Evolutionary conservation across 1,140 invertebrate species (phyloP).

Genomic region (Kradibia gibbosae): DNA sequence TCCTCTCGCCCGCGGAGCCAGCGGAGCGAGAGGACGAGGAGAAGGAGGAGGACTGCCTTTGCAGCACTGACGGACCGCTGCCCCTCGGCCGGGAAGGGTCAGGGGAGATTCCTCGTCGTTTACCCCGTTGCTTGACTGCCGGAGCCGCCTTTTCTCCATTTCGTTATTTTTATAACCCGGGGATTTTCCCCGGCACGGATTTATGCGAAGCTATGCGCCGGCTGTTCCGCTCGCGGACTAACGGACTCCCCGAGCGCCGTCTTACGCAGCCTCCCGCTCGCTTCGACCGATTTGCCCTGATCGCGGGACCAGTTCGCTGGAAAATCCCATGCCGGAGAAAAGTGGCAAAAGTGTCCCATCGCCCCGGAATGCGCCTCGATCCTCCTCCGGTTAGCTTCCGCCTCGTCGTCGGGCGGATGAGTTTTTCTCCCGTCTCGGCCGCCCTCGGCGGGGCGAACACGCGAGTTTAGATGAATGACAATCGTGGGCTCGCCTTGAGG

Average conservation of each 20-base stretch:
- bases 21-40: not conserved
- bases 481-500: no score
- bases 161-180: slow-evolving; percentile 19
- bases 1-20: slow-evolving; percentile 58
- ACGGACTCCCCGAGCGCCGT: not conserved
- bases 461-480: no score
- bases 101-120: not conserved
- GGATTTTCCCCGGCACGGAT: not conserved
- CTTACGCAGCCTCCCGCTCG: not conserved
- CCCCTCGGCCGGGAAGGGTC: not conserved
- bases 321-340: not conserved
- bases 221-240: not conserved
- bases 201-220: slow-evolving; percentile 17
- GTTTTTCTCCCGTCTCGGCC: no score
- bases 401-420: not conserved
- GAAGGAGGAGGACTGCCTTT: not conserved
- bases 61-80: not conserved
- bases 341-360: not conserved
- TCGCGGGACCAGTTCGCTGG: not conserved
- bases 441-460: no score
- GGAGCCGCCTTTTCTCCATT: slow-evolving; percentile 11
- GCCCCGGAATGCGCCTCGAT: not conserved
- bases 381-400: not conserved
- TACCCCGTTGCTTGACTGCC: not conserved
- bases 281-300: not conserved